Evolutionary conservation across 2,113 vertebrate genomes (phyloP).

Genomic region (Caranx ignobilis): DNA sequence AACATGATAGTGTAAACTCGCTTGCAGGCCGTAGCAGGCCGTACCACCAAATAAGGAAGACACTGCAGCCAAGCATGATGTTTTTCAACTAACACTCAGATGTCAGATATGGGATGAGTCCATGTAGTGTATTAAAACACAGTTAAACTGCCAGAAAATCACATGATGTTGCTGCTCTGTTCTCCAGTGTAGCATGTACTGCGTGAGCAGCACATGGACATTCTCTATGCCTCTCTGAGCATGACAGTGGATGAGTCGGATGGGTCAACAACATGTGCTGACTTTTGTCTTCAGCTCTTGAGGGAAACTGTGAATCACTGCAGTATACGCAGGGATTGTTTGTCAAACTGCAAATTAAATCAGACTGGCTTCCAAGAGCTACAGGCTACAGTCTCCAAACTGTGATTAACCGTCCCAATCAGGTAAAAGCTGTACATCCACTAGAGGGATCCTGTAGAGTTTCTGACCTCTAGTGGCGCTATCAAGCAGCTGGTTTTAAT

Average conservation of each 20-base stretch:
- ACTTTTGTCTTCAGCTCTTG: conserved; percentile 21
- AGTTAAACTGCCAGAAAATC: conserved; percentile 44
- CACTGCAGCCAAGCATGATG: conserved; percentile 37
- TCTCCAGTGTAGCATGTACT: conserved; percentile 54
- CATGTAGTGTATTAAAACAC: conserved; percentile 17
- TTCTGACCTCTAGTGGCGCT: not conserved
- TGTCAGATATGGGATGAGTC: conserved; percentile 2
- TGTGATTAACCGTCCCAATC: not conserved
- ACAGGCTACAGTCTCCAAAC: conserved; percentile 4
- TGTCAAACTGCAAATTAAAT: conserved; percentile 9
- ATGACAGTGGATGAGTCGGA: conserved; percentile 46
- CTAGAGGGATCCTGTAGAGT: not conserved
- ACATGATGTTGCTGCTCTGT: conserved; percentile 41
- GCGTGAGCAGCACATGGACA: conserved; percentile 40
- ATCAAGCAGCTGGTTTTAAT: not conserved
- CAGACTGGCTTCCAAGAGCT: not conserved
- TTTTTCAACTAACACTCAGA: conserved; percentile 39
- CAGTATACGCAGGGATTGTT: not conserved
- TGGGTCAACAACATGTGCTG: not conserved
- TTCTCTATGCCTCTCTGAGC: conserved; percentile 58
- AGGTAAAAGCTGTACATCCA: not conserved
- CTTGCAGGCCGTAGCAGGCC: not conserved
- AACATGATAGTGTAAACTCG: conserved; percentile 18
- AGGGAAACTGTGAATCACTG: not conserved
- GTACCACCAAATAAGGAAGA: conserved; percentile 55